Evolutionary conservation across 2,113 vertebrate species (phyloP).

Genomic region (Cyanocitta stelleri): DNA sequence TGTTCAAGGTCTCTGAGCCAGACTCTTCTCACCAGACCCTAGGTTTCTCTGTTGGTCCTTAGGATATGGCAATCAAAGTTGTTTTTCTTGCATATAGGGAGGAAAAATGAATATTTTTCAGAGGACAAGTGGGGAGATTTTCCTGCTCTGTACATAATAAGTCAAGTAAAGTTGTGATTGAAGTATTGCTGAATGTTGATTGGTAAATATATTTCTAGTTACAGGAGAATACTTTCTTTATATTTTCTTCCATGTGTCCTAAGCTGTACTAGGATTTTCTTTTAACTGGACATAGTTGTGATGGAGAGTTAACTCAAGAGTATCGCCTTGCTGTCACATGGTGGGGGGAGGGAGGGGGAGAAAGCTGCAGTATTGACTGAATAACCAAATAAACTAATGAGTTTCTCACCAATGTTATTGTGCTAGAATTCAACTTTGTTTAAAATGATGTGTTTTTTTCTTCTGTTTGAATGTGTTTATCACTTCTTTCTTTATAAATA

Average conservation of each 20-base stretch:
- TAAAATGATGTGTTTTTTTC: neutral
- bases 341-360: neutral
- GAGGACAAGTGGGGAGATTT: neutral
- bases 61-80: neutral
- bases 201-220: neutral
- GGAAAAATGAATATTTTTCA: neutral
- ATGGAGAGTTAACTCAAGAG: neutral
- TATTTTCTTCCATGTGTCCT: neutral
- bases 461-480: neutral
- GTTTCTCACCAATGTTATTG: neutral
- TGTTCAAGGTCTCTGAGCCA: neutral
- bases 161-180: neutral
- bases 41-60: neutral
- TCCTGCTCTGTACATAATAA: neutral
- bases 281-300: neutral
- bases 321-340: neutral
- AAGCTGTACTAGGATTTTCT: neutral
- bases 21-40: neutral
- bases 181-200: neutral
- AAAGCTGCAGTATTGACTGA: neutral
- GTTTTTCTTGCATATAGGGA: neutral
- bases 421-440: neutral
- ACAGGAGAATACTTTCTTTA: neutral
- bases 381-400: neutral
- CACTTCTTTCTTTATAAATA: neutral